A percentile compares a stretch with the other conserved stretches of the same genome.
Conservation (phyloP, 2,888 invertebrate genomes). For the Chrysotoxum bicinctum region DNA sequence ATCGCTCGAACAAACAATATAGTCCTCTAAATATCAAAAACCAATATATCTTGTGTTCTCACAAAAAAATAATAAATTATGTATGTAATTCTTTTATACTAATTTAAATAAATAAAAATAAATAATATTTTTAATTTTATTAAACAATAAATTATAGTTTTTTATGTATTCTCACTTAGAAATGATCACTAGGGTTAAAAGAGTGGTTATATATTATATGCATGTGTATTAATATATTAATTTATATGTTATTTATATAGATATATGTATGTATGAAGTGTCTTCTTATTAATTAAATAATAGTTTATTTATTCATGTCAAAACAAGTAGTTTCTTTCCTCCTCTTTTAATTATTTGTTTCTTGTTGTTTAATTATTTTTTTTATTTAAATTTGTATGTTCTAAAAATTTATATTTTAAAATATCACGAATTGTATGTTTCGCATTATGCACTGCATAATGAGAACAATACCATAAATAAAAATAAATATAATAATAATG, state of each 20-base stretch:
- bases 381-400: slow-evolving; percentile 71
- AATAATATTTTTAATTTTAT: slow-evolving; percentile 35
- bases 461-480: slow-evolving; percentile 70
- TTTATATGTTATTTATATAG: slow-evolving; percentile 12
- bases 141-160: slow-evolving; percentile 16
- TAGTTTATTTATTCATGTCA: slow-evolving; percentile 57
- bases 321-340: slow-evolving; percentile 56
- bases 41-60: not conserved
- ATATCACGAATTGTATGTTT: slow-evolving; percentile 73
- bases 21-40: slow-evolving; percentile 18
- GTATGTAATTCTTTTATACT: not conserved
- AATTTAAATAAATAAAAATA: slow-evolving; percentile 42
- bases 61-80: not conserved
- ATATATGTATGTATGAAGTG: slow-evolving; percentile 32
- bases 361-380: slow-evolving; percentile 23
- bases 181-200: slow-evolving; percentile 56
- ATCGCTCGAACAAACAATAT: slow-evolving; percentile 11
- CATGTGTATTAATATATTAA: slow-evolving; percentile 44
- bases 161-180: slow-evolving; percentile 44
- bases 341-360: slow-evolving; percentile 21
- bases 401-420: slow-evolving; percentile 73
- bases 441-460: slow-evolving; percentile 71
- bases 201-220: slow-evolving; percentile 44
- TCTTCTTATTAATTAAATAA: slow-evolving; percentile 58
- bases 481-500: slow-evolving; percentile 70